Conservation (phyloP, 1,140 invertebrate species). For the Caenorhabditis brenneri region DNA sequence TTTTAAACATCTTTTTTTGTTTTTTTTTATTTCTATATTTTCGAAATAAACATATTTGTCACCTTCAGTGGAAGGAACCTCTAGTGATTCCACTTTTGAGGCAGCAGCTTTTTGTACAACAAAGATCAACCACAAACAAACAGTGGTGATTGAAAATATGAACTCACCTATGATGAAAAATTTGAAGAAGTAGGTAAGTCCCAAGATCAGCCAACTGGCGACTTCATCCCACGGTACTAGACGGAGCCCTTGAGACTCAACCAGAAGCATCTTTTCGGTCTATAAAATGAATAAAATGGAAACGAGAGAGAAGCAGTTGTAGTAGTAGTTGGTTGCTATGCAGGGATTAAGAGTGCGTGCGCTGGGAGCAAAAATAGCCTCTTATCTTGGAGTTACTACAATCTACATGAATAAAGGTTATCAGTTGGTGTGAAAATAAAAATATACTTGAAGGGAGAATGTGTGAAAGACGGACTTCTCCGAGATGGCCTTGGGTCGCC, state of each 20-base stretch:
- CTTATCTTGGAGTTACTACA: not conserved
- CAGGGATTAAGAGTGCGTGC: slow-evolving; percentile 11
- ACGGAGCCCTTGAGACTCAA: slow-evolving; percentile 51
- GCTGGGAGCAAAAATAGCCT: not conserved
- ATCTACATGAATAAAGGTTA: not conserved
- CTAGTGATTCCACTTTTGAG: no score
- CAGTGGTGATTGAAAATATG: slow-evolving; percentile 23
- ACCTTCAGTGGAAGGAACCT: no score
- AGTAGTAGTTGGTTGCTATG: slow-evolving; percentile 24
- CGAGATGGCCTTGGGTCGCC: slow-evolving; percentile 18
- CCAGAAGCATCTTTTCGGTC: slow-evolving; percentile 50
- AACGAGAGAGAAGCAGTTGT: not conserved
- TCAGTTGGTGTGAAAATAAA: not conserved
- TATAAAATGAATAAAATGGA: not conserved
- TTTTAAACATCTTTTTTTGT: no score
- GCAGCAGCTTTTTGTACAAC: no score
- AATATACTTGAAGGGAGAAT: not conserved
- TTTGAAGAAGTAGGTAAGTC: slow-evolving; percentile 43
- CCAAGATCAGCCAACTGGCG: slow-evolving; percentile 12
- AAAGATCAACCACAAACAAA: slow-evolving; percentile 10
- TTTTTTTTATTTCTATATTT: no score
- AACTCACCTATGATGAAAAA: slow-evolving; percentile 52
- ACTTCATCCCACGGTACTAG: slow-evolving; percentile 51
- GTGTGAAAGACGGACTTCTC: not conserved
- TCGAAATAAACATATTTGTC: no score